Percentiles rank a stretch among this genome's conserved stretches.
Evolutionary conservation across 1,140 invertebrate species (phyloP).

Genomic region (Penaeus japonicus): DNA sequence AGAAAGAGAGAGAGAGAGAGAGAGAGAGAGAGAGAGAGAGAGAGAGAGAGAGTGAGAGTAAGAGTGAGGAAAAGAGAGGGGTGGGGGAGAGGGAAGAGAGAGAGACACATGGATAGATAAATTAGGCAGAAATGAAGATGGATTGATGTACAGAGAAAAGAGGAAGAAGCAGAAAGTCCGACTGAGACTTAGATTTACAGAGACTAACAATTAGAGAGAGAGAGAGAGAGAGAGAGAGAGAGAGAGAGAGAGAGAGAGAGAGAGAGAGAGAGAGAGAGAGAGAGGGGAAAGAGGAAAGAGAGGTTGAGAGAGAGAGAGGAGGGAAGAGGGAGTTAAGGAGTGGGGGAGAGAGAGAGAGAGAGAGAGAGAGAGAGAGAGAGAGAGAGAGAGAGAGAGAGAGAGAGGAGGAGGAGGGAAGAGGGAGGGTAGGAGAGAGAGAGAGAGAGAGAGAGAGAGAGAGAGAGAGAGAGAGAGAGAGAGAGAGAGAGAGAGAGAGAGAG

Average conservation of each 20-base stretch:
- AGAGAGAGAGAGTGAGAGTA: background rate
- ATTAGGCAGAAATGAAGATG: background rate
- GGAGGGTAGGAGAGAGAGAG: too few relatives aligned
- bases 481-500: too few relatives aligned
- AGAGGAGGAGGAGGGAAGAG: too few relatives aligned
- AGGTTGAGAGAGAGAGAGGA: background rate
- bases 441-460: too few relatives aligned
- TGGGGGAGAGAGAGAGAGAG: background rate
- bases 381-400: too few relatives aligned
- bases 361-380: too few relatives aligned
- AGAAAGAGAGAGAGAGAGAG: too few relatives aligned
- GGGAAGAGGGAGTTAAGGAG: background rate
- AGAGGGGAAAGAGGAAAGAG: background rate
- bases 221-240: background rate
- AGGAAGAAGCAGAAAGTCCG: background rate
- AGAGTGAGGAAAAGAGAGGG: background rate
- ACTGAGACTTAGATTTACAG: too few relatives aligned
- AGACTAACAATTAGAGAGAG: background rate
- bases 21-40: background rate
- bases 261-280: background rate
- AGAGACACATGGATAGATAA: background rate
- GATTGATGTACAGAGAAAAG: background rate
- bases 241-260: background rate
- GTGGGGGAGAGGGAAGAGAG: background rate
- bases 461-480: too few relatives aligned